Conservation (phyloP, 2,797 vertebrate genomes). For the Galaxias olidus region DNA sequence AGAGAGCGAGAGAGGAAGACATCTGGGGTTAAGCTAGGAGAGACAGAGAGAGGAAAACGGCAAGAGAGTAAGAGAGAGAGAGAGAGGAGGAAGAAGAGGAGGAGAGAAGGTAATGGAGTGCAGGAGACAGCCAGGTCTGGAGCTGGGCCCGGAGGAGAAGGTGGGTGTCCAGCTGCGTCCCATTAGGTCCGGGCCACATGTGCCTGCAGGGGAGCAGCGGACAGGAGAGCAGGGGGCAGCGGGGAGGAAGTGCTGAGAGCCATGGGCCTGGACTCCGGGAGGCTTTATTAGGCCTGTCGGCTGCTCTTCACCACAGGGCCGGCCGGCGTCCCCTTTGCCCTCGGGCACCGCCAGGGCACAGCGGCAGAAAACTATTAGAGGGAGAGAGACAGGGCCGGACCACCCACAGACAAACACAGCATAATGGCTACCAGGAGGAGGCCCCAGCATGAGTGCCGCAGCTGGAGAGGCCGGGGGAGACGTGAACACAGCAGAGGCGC, state of each 20-base stretch:
- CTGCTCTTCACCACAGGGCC: conserved; percentile 88
- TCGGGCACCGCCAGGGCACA: conserved; percentile 89
- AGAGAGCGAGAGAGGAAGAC: conserved; percentile 40
- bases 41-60: conserved; percentile 21
- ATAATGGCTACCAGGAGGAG: conserved; percentile 84
- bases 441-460: conserved; percentile 73
- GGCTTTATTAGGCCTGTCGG: conserved; percentile 95
- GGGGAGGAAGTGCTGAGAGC: conserved; percentile 86
- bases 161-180: conserved; percentile 98
- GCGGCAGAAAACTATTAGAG: conserved; percentile 85
- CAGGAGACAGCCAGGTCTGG: conserved; percentile 36
- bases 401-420: conserved; percentile 86
- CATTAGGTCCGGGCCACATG: conserved; percentile 94
- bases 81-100: not conserved
- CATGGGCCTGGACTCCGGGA: conserved; percentile 84
- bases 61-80: not conserved
- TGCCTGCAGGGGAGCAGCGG: conserved; percentile 80
- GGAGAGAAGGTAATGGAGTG: conserved; percentile 45
- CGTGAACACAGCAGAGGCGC: not conserved
- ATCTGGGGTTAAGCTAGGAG: conserved; percentile 63
- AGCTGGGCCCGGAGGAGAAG: conserved; percentile 79
- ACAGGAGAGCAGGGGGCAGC: conserved; percentile 88
- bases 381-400: conserved; percentile 76
- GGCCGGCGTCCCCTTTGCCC: conserved; percentile 84
- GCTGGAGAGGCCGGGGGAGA: conserved; percentile 51